Percentiles rank a stretch among this genome's conserved stretches.
Evolutionary conservation across 1,140 invertebrate species (phyloP).

Genomic region (Drosophila fuyamai): DNA sequence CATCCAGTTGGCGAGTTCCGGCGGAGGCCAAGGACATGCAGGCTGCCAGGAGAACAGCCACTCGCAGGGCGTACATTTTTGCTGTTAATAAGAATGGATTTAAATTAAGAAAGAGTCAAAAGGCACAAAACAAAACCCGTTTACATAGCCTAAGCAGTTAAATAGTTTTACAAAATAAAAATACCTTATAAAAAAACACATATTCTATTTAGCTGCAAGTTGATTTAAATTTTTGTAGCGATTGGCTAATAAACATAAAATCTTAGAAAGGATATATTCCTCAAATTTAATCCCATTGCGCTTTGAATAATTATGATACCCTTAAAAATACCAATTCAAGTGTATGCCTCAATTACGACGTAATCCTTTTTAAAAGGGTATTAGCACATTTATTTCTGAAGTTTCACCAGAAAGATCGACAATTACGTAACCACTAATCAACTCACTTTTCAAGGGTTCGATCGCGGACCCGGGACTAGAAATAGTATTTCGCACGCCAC

Average conservation of each 20-base stretch:
- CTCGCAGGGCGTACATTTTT: slow-evolving; percentile 49
- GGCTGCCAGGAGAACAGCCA: slow-evolving; percentile 53
- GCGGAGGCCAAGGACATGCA: slow-evolving; percentile 46
- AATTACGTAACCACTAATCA: slow-evolving; percentile 16
- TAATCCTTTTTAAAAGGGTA: not conserved
- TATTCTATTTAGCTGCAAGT: too few relatives aligned
- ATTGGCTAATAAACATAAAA: too few relatives aligned
- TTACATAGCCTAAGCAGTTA: too few relatives aligned
- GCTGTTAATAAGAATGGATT: not conserved
- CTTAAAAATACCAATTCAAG: too few relatives aligned
- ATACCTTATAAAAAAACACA: too few relatives aligned
- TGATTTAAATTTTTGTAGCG: too few relatives aligned
- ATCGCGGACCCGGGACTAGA: slow-evolving; percentile 15
- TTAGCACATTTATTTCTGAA: not conserved
- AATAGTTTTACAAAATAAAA: too few relatives aligned
- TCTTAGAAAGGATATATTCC: too few relatives aligned
- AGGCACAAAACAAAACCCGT: not conserved
- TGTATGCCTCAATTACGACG: too few relatives aligned
- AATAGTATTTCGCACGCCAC: slow-evolving; percentile 25
- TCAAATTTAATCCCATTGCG: too few relatives aligned
- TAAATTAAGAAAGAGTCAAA: not conserved
- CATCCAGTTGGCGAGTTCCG: slow-evolving; percentile 15
- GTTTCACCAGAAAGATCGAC: slow-evolving; percentile 26
- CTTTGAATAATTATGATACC: too few relatives aligned
- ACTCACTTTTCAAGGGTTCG: slow-evolving; percentile 30